Evolutionary conservation across 2,888 invertebrate genomes (phyloP).

Genomic region (Hirtodrosophila cameraria): DNA sequence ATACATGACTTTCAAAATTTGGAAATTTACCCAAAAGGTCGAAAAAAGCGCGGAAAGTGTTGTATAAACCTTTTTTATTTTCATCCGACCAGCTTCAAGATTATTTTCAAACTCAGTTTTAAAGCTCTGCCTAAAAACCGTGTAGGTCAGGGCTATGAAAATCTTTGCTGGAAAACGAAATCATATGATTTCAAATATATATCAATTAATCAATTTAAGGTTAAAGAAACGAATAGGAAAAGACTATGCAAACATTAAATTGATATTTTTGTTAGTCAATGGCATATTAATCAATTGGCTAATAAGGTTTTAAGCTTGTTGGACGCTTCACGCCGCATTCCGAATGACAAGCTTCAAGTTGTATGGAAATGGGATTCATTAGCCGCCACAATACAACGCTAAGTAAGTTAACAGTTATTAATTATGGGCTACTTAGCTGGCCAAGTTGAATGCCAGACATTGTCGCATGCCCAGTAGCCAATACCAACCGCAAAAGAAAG

Average conservation of each 20-base stretch:
- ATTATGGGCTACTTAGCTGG: conserved; percentile 43
- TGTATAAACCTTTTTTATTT: too few species aligned
- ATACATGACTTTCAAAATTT: too few species aligned
- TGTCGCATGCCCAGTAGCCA: conserved; percentile 56
- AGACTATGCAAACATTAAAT: conserved; percentile 5
- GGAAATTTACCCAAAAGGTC: too few species aligned
- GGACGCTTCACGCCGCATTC: conserved; percentile 44
- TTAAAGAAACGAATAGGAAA: background rate
- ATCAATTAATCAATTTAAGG: conserved; percentile 10
- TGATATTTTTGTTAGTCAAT: background rate
- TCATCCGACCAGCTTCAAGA: too few species aligned
- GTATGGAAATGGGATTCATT: conserved; percentile 66
- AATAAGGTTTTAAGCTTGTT: conserved; percentile 33
- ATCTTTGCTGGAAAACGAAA: too few species aligned
- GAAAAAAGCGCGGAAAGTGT: too few species aligned
- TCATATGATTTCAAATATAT: too few species aligned
- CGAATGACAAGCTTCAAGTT: conserved; percentile 8
- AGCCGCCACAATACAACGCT: conserved; percentile 56
- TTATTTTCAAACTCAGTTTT: too few species aligned
- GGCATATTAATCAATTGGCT: conserved; percentile 40
- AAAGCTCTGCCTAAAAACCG: too few species aligned
- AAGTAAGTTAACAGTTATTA: conserved; percentile 73
- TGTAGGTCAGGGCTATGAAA: too few species aligned
- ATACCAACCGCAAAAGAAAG: conserved; percentile 36
- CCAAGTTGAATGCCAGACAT: conserved; percentile 5